Conservation (phyloP, 2,888 invertebrate species). For the Eupithecia subumbrata region DNA sequence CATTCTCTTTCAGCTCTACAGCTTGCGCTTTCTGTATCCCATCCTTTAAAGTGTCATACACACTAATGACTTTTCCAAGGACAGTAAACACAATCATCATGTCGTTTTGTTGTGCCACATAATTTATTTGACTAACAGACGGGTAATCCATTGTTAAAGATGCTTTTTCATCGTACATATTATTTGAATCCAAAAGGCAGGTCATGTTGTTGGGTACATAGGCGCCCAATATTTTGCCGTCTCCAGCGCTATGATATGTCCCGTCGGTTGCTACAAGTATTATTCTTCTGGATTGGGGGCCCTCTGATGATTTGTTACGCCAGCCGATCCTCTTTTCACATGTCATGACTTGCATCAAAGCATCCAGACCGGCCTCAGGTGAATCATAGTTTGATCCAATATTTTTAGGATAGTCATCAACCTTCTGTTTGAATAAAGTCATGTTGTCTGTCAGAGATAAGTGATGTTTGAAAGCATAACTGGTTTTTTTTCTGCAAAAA, state of each 20-base stretch:
- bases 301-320: slow-evolving; percentile 72
- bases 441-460: slow-evolving; percentile 86
- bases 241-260: slow-evolving; percentile 91
- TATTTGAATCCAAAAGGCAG: slow-evolving; percentile 83
- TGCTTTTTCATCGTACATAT: slow-evolving; percentile 81
- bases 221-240: slow-evolving; percentile 89
- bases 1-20: slow-evolving; percentile 74
- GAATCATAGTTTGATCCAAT: slow-evolving; percentile 85
- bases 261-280: slow-evolving; percentile 92
- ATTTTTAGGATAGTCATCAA: slow-evolving; percentile 27
- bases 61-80: slow-evolving; percentile 60
- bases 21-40: slow-evolving; percentile 87
- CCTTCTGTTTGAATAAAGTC: slow-evolving; percentile 55
- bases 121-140: slow-evolving; percentile 88
- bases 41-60: slow-evolving; percentile 82
- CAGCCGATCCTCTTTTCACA: slow-evolving; percentile 89
- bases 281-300: slow-evolving; percentile 85
- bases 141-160: slow-evolving; percentile 87
- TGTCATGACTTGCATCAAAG: slow-evolving; percentile 92
- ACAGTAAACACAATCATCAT: slow-evolving; percentile 92
- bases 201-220: slow-evolving; percentile 87
- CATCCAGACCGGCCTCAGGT: slow-evolving; percentile 94
- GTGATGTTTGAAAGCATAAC: slow-evolving; percentile 86
- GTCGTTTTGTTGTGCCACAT: slow-evolving; percentile 86
- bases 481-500: slow-evolving; percentile 13